phyloP scores from a whole-genome alignment of 23 tunicate genomes.

The Diplosoma virens region DNA sequence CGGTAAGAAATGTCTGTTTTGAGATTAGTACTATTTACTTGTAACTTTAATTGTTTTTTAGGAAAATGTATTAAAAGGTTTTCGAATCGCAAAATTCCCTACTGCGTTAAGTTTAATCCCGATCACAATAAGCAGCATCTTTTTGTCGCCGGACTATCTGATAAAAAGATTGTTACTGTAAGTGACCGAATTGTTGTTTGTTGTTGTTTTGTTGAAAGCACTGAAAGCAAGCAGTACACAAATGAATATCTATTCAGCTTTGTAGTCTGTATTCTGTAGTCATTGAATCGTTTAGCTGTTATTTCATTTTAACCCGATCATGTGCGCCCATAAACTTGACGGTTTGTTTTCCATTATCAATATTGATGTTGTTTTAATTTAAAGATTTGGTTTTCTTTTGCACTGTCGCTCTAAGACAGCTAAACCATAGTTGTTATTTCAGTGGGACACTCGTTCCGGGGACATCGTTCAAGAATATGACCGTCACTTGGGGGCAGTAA shows the following conservation, averaged over 20 bases:
- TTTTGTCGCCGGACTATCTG: conserved; percentile 91
- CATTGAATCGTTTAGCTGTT: too few relatives aligned
- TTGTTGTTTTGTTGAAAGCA: neutral
- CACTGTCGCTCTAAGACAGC: too few relatives aligned
- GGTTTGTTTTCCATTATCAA: too few relatives aligned
- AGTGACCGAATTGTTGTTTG: neutral
- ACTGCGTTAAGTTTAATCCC: conserved; percentile 98
- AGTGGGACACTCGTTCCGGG: conserved; percentile 83
- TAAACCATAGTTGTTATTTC: neutral
- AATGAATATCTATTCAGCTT: too few relatives aligned
- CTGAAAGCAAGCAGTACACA: too few relatives aligned
- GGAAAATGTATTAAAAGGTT: conserved; percentile 81
- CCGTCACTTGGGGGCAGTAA: conserved; percentile 97
- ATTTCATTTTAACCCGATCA: too few relatives aligned
- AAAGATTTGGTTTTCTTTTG: too few relatives aligned
- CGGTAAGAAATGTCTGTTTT: conserved; percentile 30
- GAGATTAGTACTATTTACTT: neutral
- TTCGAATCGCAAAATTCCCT: conserved; percentile 90
- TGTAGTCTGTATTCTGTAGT: too few relatives aligned
- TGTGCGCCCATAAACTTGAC: too few relatives aligned
- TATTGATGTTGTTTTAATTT: too few relatives aligned
- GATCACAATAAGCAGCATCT: conserved; percentile 84
- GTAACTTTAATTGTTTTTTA: neutral
- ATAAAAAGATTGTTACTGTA: conserved; percentile 94
- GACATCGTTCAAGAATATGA: conserved; percentile 96